Evolutionary conservation across 2,888 invertebrate species (phyloP), one percentile per base, ranked within the genome.

Genomic region (Corbicula japonica): DNA sequence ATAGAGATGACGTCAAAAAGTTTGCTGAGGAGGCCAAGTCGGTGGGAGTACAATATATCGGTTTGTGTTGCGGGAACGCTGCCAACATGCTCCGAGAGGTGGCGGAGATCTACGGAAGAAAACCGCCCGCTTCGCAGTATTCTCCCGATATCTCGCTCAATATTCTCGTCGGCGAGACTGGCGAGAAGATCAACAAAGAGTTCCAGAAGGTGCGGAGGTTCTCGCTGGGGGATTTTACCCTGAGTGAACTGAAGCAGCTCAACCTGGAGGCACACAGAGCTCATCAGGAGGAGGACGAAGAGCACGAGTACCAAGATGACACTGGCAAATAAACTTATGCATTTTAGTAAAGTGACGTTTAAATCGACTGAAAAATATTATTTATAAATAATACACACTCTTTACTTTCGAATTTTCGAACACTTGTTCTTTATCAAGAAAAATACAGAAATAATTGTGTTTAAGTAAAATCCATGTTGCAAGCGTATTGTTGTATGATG

Each of bases 1-100:
- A 84, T n/a, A 79, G 87, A 26, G 62, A 80, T 4, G 89, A 90
- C 50, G 86, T 92, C 21, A 62, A 71, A 12, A 32, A 80, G 38
- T 91, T 92, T 73, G 90, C 90, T 0, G 54, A 84, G 52, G 87
- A 88, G 66, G 86, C 88, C 2, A 85, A 88, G 68, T 84, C 81
- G 32, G 82, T 91, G 8, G 90, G 90, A 2, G 83, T 92, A 15
- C 86, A 89, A 54, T 91, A 92, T 75, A 79, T 92, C 6, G 92
- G 92, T 8, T 85, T 92, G 6, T 92, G 92, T 73, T 92, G 92
- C 69, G 92, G 92, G 15, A 89, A 90, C 68, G 79, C 86, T 3
- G 74, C 90, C 1, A 84, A 86, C 63, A 81, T 88, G 69, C 71
- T 87, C 50, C 84, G 91, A 8, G 86, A 87, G 46, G 74, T 92